Conservation (phyloP, 2,797 vertebrate genomes). For the Gastrophryne carolinensis region DNA sequence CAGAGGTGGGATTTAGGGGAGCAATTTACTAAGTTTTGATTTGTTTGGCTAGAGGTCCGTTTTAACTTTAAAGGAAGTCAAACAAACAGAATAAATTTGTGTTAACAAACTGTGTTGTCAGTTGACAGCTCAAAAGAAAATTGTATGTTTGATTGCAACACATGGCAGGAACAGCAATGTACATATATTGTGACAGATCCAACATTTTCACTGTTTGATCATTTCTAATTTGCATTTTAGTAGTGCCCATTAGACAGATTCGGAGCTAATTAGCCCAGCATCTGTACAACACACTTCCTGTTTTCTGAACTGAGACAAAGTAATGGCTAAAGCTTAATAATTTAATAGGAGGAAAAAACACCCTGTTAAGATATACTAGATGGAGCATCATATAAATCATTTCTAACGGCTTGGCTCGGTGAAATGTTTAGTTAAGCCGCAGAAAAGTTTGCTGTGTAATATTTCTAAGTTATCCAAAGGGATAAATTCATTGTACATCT, state of each 20-base stretch:
- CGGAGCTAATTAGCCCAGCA: conserved; percentile 72
- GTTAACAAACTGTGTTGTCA: conserved; percentile 41
- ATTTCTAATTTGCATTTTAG: conserved; percentile 76
- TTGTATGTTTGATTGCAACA: conserved; percentile 48
- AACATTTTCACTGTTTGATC: conserved; percentile 73
- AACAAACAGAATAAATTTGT: background rate
- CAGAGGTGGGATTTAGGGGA: too few relatives aligned
- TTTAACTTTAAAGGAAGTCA: background rate
- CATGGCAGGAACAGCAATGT: conserved; percentile 60
- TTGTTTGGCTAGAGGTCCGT: too few relatives aligned
- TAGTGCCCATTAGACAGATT: conserved; percentile 72
- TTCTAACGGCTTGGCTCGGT: conserved; percentile 62
- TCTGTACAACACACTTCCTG: conserved; percentile 71
- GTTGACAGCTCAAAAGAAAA: conserved; percentile 44
- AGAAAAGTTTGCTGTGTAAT: conserved; percentile 28
- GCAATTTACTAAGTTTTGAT: too few relatives aligned
- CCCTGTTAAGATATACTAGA: conserved; percentile 65
- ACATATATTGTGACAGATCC: conserved; percentile 66
- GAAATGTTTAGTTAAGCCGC: conserved; percentile 55
- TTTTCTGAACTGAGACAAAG: conserved; percentile 72
- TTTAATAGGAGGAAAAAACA: conserved; percentile 76
- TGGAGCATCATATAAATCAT: conserved; percentile 68
- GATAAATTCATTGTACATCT: background rate
- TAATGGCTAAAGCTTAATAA: conserved; percentile 73
- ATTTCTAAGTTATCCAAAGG: conserved; percentile 28